Evolutionary conservation across 2,888 invertebrate genomes (phyloP), one percentile per base, ranked within the genome.

Genomic region (Rotaria magnacalcarata): DNA sequence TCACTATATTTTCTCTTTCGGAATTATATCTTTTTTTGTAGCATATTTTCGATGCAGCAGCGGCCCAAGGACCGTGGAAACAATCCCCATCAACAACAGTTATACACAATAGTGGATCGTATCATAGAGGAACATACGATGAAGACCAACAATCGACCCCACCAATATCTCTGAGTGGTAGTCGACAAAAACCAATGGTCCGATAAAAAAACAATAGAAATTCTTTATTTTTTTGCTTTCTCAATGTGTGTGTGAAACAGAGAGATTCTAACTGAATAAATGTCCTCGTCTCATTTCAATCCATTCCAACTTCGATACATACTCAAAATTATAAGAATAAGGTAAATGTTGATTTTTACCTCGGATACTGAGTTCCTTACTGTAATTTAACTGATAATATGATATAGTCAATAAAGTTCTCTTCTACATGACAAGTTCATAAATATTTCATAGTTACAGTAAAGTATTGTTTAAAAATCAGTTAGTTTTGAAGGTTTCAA

Each of bases 21-120:
- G 2, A 34, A 34, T 34, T 34, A 1, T 47, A 16, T 80, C n/a
- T 27, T 8, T 41, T 41, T 24, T 80, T 67, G 11, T 10, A 80
- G 80, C 80, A 80, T n/a, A n/a, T 80, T 21, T 80, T 80, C 10
- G 47, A 80, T 80, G 24, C 80, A n/a, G 47, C 80, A 47, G 47
- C 80, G 10, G 11, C 80, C 24, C 80, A 80, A 80, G 47, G 47
- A 10, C 80, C 47, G n/a, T 80, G 47, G 43, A 80, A 47, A 80
- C 43, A 80, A 47, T 34, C 80, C 11, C 80, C 80, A 47, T 0
- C 67, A 34, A 34, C 67, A 67, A 67, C 67, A 34, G 67, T 41
- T 19, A 41, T 34, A 41, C 34, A 5, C 5, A 34, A 27, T 19
- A 67, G 34, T 41, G 16, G 16, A 19, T 11, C 34, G 16, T 67